Evolutionary conservation across 2,888 invertebrate genomes (phyloP).

Genomic region (Monochamus alternatus): DNA sequence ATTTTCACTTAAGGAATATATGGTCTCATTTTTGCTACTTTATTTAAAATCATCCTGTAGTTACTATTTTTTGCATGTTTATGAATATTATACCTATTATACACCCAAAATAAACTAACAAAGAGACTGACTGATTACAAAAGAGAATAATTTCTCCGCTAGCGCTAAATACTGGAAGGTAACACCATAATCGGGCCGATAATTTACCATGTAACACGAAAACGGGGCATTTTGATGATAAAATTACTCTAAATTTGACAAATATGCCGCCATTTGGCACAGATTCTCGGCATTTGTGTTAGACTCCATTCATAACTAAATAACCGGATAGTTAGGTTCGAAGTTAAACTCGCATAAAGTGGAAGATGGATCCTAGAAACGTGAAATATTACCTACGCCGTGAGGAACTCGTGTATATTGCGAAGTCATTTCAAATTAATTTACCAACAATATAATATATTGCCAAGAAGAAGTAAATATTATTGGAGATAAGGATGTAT

Average conservation of each 20-base stretch:
- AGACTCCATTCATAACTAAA: conserved; percentile 1
- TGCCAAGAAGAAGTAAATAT: too few species aligned
- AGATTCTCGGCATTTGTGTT: background rate
- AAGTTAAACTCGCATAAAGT: background rate
- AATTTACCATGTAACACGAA: background rate
- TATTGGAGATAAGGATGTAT: too few species aligned
- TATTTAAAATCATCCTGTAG: too few species aligned
- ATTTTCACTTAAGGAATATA: too few species aligned
- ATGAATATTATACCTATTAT: too few species aligned
- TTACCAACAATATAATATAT: background rate
- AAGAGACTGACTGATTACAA: too few species aligned
- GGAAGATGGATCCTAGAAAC: background rate
- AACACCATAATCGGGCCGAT: background rate
- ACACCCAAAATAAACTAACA: too few species aligned
- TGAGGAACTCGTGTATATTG: background rate
- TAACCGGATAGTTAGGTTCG: background rate
- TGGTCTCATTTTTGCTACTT: too few species aligned
- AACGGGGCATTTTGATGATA: background rate
- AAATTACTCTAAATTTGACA: background rate
- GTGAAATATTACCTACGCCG: background rate
- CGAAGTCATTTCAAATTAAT: background rate
- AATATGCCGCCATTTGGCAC: background rate
- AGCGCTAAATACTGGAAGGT: background rate
- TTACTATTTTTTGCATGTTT: too few species aligned
- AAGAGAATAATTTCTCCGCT: background rate